Conservation (phyloP, 2,113 vertebrate species). For the Varanus salvator region DNA sequence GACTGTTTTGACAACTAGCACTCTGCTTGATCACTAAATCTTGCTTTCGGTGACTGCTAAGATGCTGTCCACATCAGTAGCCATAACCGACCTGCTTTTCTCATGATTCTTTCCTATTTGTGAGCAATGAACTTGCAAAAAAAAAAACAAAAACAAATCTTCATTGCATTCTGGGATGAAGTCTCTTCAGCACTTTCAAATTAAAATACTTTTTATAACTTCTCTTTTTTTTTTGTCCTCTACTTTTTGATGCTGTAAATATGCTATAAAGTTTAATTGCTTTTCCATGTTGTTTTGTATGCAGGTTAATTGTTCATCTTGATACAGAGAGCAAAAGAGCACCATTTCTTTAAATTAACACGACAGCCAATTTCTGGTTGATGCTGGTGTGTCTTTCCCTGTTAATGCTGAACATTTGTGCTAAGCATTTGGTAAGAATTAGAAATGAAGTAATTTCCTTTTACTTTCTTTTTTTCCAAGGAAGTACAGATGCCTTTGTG, state of each 20-base stretch:
- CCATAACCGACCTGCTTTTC: conserved; percentile 24
- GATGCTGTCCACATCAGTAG: conserved; percentile 21
- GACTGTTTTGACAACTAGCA: conserved; percentile 13
- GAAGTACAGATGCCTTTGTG: conserved; percentile 36
- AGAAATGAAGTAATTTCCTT: conserved; percentile 52
- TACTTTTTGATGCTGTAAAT: background rate
- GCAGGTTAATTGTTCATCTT: background rate
- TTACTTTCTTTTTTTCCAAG: conserved; percentile 52
- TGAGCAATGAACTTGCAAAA: background rate
- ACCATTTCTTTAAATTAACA: background rate
- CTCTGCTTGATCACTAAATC: conserved; percentile 12
- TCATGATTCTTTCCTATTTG: conserved; percentile 6
- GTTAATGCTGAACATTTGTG: conserved; percentile 17
- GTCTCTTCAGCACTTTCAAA: background rate
- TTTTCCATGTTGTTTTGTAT: background rate
- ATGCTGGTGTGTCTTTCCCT: background rate
- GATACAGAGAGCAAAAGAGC: background rate
- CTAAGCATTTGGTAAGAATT: conserved; percentile 44
- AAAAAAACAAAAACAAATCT: background rate
- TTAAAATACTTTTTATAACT: background rate
- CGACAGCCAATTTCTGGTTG: background rate
- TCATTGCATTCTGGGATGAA: background rate
- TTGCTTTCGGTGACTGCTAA: conserved; percentile 53
- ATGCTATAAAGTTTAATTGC: conserved; percentile 6
- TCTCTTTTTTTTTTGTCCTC: conserved; percentile 27